phyloP scores from a whole-genome alignment of 2,113 vertebrate genomes.

The Aix galericulata region DNA sequence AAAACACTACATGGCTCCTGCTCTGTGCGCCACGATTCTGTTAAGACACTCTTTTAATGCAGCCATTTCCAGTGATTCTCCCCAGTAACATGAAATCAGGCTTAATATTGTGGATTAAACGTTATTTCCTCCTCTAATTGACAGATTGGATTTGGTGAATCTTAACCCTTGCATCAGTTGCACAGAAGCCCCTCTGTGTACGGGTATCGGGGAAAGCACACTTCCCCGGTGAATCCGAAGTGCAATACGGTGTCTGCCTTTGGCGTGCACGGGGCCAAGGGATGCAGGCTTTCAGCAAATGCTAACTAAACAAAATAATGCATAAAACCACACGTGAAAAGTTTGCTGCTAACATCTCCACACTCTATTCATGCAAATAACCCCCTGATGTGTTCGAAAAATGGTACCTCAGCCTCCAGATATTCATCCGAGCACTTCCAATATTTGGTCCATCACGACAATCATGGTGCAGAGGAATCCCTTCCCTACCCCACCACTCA shows the following conservation, averaged over 20 bases:
- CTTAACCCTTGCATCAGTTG: background rate
- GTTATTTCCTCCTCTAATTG: background rate
- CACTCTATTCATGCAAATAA: background rate
- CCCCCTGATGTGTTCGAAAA: background rate
- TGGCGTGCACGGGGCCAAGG: accelerated
- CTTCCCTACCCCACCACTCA: background rate
- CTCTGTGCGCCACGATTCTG: background rate
- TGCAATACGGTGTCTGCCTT: no score
- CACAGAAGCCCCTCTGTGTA: background rate
- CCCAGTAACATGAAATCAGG: background rate
- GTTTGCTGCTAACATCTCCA: background rate
- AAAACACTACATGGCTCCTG: slow-evolving; percentile 57
- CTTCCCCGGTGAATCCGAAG: background rate
- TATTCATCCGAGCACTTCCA: background rate
- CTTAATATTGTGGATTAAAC: slow-evolving; percentile 31
- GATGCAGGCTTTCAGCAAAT: background rate
- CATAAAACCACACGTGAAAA: background rate
- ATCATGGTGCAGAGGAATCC: background rate
- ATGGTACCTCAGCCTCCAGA: background rate
- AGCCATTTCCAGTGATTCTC: background rate
- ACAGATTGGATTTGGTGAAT: background rate
- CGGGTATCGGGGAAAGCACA: accelerated
- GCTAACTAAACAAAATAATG: background rate
- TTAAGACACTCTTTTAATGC: slow-evolving; percentile 24
- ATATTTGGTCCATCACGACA: background rate